Percentiles rank a stretch among this genome's conserved stretches.
These are phyloP conservation scores for Halichoeres trimaculatus DNA, from an alignment of 2,113 vertebrate species.

Conservation along the genomic window DNA sequence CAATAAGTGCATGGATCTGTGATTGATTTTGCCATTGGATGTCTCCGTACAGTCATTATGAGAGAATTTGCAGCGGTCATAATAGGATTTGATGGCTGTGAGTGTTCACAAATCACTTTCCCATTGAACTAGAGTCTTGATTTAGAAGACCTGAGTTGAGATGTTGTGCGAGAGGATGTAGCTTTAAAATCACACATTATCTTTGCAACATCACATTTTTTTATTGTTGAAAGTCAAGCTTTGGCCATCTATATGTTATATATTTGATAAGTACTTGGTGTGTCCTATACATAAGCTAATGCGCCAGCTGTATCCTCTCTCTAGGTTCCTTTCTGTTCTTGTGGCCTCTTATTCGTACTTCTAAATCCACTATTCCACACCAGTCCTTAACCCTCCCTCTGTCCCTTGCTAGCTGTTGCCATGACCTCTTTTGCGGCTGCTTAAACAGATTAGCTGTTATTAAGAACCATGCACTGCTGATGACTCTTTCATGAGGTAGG, in stretches of 20 bases:
- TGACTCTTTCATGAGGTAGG: conserved; percentile 81
- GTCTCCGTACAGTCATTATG: conserved; percentile 79
- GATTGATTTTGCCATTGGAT: conserved; percentile 81
- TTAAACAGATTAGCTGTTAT: conserved; percentile 85
- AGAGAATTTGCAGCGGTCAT: conserved; percentile 72
- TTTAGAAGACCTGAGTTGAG: conserved; percentile 55
- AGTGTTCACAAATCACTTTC: conserved; percentile 83
- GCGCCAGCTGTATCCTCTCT: conserved; percentile 6
- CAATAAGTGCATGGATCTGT: conserved; percentile 79
- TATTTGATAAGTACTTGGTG: background rate
- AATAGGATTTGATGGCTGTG: conserved; percentile 78
- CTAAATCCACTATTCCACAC: conserved; percentile 63
- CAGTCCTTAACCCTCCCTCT: conserved; percentile 45
- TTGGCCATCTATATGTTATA: background rate
- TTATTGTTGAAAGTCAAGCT: background rate
- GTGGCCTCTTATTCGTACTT: conserved; percentile 26
- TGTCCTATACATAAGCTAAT: background rate
- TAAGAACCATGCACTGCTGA: conserved; percentile 78
- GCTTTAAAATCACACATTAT: conserved; percentile 25
- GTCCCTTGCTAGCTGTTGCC: conserved; percentile 62
- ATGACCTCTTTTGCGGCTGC: conserved; percentile 82
- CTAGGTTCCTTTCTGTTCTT: conserved; percentile 18
- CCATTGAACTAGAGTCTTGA: conserved; percentile 70
- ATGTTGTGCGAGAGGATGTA: conserved; percentile 37
- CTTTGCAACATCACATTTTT: conserved; percentile 13